Percentiles rank a stretch among this genome's conserved stretches.
Conservation (phyloP, 2,888 invertebrate genomes). For the Ephialtes manifestator region DNA sequence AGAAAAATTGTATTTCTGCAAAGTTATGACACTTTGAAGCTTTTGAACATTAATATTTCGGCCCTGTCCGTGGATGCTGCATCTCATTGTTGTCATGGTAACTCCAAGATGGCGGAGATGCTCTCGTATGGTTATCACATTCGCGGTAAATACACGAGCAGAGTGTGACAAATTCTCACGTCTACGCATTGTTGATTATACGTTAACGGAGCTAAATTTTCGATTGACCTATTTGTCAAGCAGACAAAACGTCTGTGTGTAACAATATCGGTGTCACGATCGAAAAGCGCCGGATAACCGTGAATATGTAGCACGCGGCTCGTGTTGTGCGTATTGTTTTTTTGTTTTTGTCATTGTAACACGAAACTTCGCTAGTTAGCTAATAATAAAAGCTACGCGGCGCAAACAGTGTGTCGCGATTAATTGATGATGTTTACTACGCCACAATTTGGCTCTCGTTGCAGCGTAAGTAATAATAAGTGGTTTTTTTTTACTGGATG, state of each 20-base stretch:
- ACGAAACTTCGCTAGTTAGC: slow-evolving; percentile 48
- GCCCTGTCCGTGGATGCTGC: not conserved
- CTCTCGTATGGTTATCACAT: slow-evolving; percentile 43
- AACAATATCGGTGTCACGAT: slow-evolving; percentile 42
- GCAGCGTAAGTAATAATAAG: slow-evolving; percentile 36
- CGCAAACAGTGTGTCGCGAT: slow-evolving; percentile 15
- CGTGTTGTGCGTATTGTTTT: slow-evolving; percentile 7
- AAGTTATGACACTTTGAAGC: not conserved
- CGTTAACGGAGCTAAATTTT: slow-evolving; percentile 22
- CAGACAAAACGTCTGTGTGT: slow-evolving; percentile 10
- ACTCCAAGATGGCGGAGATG: slow-evolving; percentile 48
- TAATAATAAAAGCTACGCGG: slow-evolving; percentile 25
- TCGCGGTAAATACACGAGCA: not conserved
- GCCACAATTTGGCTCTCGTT: slow-evolving; percentile 37
- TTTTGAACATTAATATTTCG: not conserved
- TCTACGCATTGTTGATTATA: slow-evolving; percentile 4
- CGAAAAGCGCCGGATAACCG: slow-evolving; percentile 46
- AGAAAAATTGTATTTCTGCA: not conserved
- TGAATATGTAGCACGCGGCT: slow-evolving; percentile 1
- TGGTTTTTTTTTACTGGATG: not conserved
- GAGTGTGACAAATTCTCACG: slow-evolving; percentile 35
- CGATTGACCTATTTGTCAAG: slow-evolving; percentile 55
- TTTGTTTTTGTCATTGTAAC: slow-evolving; percentile 43
- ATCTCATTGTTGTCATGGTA: slow-evolving; percentile 55
- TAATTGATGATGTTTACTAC: slow-evolving; percentile 32